phyloP scores from a whole-genome alignment of 64 coral and sea anemone genomes.

The Anthopleura sola region DNA sequence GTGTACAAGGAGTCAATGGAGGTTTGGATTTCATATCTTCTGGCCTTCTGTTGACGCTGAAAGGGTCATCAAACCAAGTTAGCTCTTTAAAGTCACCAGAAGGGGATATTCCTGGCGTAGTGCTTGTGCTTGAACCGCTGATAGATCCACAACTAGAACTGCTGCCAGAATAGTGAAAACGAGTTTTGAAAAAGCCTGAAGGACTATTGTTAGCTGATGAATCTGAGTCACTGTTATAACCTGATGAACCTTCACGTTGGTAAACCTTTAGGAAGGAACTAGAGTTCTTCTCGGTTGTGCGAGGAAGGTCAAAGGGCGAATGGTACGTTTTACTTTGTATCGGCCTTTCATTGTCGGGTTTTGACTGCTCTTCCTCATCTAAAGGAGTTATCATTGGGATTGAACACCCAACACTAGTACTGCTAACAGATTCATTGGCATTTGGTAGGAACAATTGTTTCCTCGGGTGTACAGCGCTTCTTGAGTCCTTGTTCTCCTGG shows the following conservation, averaged over 20 bases:
- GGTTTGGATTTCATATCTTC: background rate
- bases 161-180: background rate
- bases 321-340: background rate
- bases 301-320: background rate
- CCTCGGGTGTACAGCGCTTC: background rate
- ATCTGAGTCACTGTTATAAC: background rate
- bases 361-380: background rate
- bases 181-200: background rate
- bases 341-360: background rate
- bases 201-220: background rate
- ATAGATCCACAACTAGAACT: background rate
- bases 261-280: background rate
- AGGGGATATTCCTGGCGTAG: background rate
- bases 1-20: background rate
- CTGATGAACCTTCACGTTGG: background rate
- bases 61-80: background rate
- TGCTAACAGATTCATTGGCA: background rate
- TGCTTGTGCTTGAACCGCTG: background rate
- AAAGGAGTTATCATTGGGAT: background rate
- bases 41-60: background rate
- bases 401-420: background rate
- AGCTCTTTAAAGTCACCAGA: background rate
- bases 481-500: background rate
- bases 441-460: background rate
- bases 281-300: background rate